These are phyloP conservation scores for Numida meleagris DNA, from an alignment of 2,113 vertebrate species.

Conservation along the genomic window DNA sequence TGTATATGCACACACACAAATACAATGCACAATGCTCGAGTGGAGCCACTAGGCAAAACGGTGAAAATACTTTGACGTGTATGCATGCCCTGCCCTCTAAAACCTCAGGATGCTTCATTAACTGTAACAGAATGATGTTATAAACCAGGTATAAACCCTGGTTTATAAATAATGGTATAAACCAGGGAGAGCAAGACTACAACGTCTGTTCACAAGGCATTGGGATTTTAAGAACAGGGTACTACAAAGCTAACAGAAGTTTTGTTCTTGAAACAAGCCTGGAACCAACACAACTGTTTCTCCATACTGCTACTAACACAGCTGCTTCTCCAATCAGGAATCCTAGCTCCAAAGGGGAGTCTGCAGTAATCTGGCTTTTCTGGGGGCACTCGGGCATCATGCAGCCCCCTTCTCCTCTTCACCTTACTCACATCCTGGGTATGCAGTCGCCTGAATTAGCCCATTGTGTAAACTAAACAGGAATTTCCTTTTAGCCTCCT, in stretches of 20 bases:
- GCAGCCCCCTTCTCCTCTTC: neutral
- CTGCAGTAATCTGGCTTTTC: neutral
- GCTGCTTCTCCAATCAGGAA: neutral
- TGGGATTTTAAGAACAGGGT: neutral
- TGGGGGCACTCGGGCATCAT: fast-evolving
- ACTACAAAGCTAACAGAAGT: neutral
- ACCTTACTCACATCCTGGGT: neutral
- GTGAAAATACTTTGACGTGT: neutral
- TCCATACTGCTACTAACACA: fast-evolving
- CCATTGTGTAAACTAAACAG: fast-evolving
- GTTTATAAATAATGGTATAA: too few species aligned
- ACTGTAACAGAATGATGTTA: fast-evolving
- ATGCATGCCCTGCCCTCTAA: neutral
- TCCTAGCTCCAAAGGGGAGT: neutral
- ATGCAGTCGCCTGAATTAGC: neutral
- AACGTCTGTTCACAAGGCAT: neutral
- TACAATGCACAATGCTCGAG: slow-evolving; percentile 59
- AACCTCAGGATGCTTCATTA: neutral
- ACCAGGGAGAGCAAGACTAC: neutral
- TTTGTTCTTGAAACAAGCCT: neutral
- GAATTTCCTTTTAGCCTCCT: neutral
- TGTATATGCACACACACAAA: slow-evolving; percentile 63
- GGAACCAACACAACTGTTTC: neutral
- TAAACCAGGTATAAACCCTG: too few species aligned
- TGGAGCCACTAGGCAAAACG: slow-evolving; percentile 63